Evolutionary conservation across 92 coral and sea anemone species (phyloP).

Genomic region (Hydrozoanthus gracilis): DNA sequence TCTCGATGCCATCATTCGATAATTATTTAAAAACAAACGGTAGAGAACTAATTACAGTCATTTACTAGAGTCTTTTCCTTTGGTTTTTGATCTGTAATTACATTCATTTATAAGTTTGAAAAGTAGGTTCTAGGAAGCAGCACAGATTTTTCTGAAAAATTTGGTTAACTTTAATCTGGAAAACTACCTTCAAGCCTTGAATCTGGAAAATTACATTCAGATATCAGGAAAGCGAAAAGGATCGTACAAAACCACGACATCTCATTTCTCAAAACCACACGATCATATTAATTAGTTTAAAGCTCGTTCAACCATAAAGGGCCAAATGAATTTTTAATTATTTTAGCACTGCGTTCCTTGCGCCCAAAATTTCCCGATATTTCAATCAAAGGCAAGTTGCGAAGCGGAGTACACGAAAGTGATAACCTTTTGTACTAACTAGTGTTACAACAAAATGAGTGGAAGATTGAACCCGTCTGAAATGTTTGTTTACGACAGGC

Average conservation of each 20-base stretch:
- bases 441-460: conserved; percentile 50
- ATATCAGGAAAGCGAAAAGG: background rate
- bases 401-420: background rate
- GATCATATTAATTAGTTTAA: background rate
- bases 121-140: no score
- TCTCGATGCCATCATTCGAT: no score
- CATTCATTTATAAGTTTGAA: no score
- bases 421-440: background rate
- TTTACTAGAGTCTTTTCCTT: no score
- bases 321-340: conserved; percentile 21
- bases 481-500: conserved; percentile 67
- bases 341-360: background rate
- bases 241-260: background rate
- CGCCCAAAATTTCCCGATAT: background rate
- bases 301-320: background rate
- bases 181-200: no score
- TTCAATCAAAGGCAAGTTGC: background rate
- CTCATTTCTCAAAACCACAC: no score
- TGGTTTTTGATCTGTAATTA: no score
- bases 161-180: no score
- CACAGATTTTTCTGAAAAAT: no score
- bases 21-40: no score
- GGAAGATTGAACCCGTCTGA: conserved; percentile 78
- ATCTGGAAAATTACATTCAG: background rate
- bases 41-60: no score